Evolutionary conservation across 2,888 invertebrate genomes (phyloP), one percentile per base, ranked within the genome.

Genomic region (Schizotus pectinicornis): DNA sequence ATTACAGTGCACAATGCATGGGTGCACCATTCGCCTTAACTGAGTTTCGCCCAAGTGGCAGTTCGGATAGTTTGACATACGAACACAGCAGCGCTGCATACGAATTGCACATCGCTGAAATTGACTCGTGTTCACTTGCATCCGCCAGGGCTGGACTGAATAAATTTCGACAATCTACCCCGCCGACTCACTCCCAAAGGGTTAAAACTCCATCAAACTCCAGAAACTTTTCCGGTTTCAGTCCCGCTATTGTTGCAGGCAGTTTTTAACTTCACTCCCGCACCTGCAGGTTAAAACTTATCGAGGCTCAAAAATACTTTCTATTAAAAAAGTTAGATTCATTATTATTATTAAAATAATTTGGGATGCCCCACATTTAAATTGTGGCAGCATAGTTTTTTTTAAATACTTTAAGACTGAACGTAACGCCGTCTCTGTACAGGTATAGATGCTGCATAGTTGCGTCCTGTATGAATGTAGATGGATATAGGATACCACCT

Each of bases 71-170:
- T 72, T 73, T 65, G 61, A 55, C 66, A 59, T 67, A 62, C 56
- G 67, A 67, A 68, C 67, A 65, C 64, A 60, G 64, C 63, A 59
- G 67, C 65, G 69, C 66, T 72, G 75, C 73, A 75, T 74, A 73
- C 68, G 68, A 75, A 74, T 74, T 68, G 70, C 70, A 62, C 67
- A 70, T 75, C 69, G 53, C 51, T 45, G 63, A 63, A 69, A 70
- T 68, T 67, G 69, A 62, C 57, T 62, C 56, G 54, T 5, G 22
- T 22, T 22, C 5, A 5, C 61, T 49, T 39, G 49, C 49, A 37
- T 47, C 56, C 33, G 13, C 22, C 41, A 58, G 53, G 48, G 34
- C 9, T 43, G 53, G 49, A 49, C 50, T 56, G n/a, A 11, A 42
- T 42, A 38, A 7, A 47, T 47, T 42, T 35, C 36, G 11, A 35